Evolutionary conservation across 2,888 invertebrate genomes (phyloP).

Genomic region (Drosophila mercatorum): DNA sequence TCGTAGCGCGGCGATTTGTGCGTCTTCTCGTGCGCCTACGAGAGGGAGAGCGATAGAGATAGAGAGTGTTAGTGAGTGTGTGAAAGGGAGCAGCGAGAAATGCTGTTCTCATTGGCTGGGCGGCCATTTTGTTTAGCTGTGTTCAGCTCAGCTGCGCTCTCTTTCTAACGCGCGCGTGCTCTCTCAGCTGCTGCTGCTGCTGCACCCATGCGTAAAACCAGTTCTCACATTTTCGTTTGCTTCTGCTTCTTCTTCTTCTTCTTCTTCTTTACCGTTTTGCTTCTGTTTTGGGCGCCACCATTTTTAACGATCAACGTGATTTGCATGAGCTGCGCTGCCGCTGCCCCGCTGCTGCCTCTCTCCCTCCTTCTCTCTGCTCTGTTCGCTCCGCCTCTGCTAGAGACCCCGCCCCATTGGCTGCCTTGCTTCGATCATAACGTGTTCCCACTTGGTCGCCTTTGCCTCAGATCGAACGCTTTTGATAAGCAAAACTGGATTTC

Average conservation of each 20-base stretch:
- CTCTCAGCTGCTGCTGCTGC: conserved; percentile 49
- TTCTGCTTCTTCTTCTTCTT: background rate
- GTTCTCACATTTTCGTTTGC: conserved; percentile 42
- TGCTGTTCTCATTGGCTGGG: conserved; percentile 40
- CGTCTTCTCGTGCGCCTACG: conserved; percentile 83
- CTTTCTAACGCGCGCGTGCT: conserved; percentile 49
- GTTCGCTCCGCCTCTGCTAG: conserved; percentile 34
- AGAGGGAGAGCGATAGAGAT: background rate
- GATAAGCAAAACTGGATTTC: background rate
- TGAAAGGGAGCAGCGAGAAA: conserved; percentile 13
- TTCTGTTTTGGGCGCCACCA: conserved; percentile 74
- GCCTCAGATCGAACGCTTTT: background rate
- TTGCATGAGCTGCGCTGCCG: conserved; percentile 54
- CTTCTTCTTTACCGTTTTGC: conserved; percentile 11
- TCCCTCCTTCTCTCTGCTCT: background rate
- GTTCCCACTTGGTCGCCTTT: conserved; percentile 19
- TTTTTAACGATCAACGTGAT: conserved; percentile 62
- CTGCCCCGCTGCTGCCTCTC: background rate
- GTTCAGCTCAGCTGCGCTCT: conserved; percentile 41
- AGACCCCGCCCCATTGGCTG: conserved; percentile 3
- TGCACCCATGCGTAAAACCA: conserved; percentile 80
- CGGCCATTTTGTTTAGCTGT: conserved; percentile 68
- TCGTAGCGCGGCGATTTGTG: conserved; percentile 86
- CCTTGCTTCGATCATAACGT: conserved; percentile 15
- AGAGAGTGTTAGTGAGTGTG: conserved; percentile 3